These are phyloP conservation scores for Gymnoscopelus microlampas DNA, from an alignment of 2,797 vertebrate species.

Conservation along the genomic window DNA sequence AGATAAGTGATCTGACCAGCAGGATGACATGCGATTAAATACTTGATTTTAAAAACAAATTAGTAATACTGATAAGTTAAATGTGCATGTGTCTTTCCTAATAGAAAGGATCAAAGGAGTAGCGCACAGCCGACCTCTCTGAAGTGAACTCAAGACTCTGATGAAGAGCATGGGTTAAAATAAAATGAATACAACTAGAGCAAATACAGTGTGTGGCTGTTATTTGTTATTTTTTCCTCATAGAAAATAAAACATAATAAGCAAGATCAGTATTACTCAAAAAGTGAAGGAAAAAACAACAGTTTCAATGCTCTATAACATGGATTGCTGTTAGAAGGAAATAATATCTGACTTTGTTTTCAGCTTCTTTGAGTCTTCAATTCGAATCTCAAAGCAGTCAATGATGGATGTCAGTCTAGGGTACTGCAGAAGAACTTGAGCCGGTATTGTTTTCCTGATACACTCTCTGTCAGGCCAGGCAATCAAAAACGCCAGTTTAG, in stretches of 20 bases:
- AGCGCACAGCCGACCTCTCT: no score
- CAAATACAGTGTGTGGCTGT: no score
- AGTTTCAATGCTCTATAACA: background rate
- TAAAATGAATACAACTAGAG: no score
- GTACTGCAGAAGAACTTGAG: conserved; percentile 2
- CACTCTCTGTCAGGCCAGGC: background rate
- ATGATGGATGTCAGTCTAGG: background rate
- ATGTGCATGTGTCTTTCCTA: background rate
- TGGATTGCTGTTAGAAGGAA: background rate
- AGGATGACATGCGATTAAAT: background rate
- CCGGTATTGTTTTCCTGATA: background rate
- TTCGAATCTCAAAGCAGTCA: conserved; percentile 1
- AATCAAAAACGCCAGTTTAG: background rate
- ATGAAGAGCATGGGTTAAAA: no score
- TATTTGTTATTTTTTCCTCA: no score
- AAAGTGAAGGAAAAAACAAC: no score
- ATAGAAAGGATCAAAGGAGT: no score
- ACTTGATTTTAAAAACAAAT: no score
- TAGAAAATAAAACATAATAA: no score
- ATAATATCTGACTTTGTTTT: background rate
- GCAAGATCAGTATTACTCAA: background rate
- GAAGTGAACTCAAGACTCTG: no score
- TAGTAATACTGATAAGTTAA: no score
- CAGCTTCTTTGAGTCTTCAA: conserved; percentile 1
- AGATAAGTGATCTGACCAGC: background rate